phyloP scores from a whole-genome alignment of 2,113 vertebrate species.

The Rhodinocichla rosea region DNA sequence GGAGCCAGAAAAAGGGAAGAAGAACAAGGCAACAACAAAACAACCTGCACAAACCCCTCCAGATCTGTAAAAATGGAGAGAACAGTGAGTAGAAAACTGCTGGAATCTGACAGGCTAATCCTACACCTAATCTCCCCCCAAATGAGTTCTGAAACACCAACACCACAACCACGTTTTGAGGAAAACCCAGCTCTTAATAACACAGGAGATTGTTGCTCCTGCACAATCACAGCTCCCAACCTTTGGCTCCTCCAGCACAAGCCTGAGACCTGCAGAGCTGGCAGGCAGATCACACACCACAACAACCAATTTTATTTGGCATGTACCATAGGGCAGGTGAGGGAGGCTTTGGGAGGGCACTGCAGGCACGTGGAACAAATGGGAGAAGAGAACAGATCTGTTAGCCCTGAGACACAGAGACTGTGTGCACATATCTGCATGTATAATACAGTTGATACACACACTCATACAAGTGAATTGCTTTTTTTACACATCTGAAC shows the following conservation, averaged over 20 bases:
- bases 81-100: neutral
- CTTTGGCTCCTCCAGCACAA: neutral
- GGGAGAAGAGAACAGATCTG: neutral
- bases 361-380: neutral
- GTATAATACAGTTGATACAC: neutral
- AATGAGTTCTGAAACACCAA: neutral
- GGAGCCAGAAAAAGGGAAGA: neutral
- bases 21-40: neutral
- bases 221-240: neutral
- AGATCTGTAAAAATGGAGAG: neutral
- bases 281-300: neutral
- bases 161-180: neutral
- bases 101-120: neutral
- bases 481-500: neutral
- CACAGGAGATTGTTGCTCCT: fast-evolving
- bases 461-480: neutral
- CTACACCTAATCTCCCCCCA: neutral
- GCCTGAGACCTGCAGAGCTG: neutral
- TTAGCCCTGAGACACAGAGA: neutral
- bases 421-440: fast-evolving
- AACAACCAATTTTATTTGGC: neutral
- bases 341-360: neutral
- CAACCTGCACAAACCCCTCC: neutral
- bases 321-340: neutral
- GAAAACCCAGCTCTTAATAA: neutral